Evolutionary conservation across 2,797 vertebrate species (phyloP).

Genomic region (Novumbra hubbsi): DNA sequence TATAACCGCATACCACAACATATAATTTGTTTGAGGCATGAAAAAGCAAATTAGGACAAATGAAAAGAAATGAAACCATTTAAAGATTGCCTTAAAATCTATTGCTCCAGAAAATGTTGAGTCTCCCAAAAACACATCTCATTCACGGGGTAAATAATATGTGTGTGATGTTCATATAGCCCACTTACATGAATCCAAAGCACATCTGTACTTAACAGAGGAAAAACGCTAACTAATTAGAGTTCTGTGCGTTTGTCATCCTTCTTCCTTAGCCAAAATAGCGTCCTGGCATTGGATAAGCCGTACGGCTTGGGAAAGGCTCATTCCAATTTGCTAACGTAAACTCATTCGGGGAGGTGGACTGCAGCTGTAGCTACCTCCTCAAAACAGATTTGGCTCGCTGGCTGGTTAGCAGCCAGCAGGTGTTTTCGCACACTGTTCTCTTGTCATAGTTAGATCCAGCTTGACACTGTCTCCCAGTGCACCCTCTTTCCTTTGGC

Average conservation of each 20-base stretch:
- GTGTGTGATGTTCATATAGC: not conserved
- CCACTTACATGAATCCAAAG: not conserved
- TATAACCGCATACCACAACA: not conserved
- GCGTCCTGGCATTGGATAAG: slow-evolving; percentile 17
- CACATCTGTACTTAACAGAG: not conserved
- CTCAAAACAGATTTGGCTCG: slow-evolving; percentile 38
- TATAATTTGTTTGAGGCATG: not conserved
- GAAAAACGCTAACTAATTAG: not conserved
- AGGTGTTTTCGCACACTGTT: slow-evolving; percentile 57
- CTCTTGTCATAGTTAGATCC: slow-evolving; percentile 50
- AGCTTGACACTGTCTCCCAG: slow-evolving; percentile 61
- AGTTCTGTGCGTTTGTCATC: not conserved
- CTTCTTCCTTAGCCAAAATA: not conserved
- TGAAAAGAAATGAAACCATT: not conserved
- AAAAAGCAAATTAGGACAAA: not conserved
- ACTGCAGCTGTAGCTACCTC: slow-evolving; percentile 32
- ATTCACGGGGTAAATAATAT: not conserved
- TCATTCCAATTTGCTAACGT: slow-evolving; percentile 19
- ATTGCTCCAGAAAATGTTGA: not conserved
- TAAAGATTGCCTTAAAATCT: not conserved
- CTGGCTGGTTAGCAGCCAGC: slow-evolving; percentile 39
- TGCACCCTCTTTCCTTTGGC: slow-evolving; percentile 43
- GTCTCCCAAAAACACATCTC: not conserved
- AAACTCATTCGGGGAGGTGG: slow-evolving; percentile 13
- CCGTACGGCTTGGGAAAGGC: slow-evolving; percentile 9